Evolutionary conservation across 2,888 invertebrate species (phyloP), one percentile per base, ranked within the genome.

Genomic region (Merodon equestris): DNA sequence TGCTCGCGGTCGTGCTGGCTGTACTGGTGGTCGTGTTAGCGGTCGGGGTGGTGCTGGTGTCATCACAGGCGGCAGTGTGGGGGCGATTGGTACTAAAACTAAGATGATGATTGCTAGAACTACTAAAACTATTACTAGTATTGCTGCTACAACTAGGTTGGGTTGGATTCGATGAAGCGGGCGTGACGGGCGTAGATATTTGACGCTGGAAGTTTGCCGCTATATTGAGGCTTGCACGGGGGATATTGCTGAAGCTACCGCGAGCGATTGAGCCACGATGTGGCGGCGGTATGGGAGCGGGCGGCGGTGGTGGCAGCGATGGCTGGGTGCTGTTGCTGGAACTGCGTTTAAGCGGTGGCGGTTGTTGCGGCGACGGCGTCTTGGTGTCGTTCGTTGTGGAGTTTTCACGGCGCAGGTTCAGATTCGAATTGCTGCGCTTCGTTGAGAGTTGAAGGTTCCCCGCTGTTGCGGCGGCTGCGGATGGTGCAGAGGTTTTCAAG

Each of bases 161-260:
- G 56, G 67, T 81, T 53, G 72, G 56, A 27, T 75, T 74, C 47
- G 66, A 61, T 45, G 42, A 64, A 58, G 47, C 40, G 64, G 34
- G 61, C 17, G 53, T 51, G 17, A 71, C 58, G 34, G 45, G 12
- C 18, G 64, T 58, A n/a, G 71, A 70, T 36, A 53, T 70, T 64
- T 67, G 84, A 73, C 64, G 82, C 58, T 82, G 83, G 82, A 36
- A 83, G 82, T 58, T 74, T 45, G 75, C 47, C 71, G 81, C 82
- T 13, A 83, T 84, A 56, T 84, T 87, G n/a, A 89, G 85, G 76
- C 87, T 89, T 56, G 86, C 89, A 61, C 89, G 86, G 18, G 88
- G 88, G 82, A 88, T 88, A 45, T 88, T 88, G 82, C 85, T 87
- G 48, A 88, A 87, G 82, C 87, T 88, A 57, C 86, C 84, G 44